These are phyloP conservation scores for Diogma glabrata DNA, from an alignment of 2,888 invertebrate species.

Conservation along the genomic window DNA sequence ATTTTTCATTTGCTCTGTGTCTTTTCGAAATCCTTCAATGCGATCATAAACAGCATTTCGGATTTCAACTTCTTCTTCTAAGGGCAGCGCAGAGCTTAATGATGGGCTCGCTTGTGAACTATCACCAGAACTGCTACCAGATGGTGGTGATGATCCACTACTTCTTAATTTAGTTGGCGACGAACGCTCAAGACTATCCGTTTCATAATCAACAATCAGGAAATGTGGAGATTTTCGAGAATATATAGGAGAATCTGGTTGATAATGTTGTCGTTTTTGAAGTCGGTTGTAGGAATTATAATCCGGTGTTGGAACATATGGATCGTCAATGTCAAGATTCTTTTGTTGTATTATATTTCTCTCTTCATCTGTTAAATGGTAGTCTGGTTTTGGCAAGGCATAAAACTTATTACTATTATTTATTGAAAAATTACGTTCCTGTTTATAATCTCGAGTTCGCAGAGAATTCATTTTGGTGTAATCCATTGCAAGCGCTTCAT, in stretches of 20 bases:
- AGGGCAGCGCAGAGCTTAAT: conserved; percentile 57
- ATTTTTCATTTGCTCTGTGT: conserved; percentile 23
- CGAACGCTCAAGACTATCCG: conserved; percentile 59
- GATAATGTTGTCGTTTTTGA: conserved; percentile 30
- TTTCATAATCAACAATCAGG: conserved; percentile 53
- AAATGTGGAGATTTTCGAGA: conserved; percentile 33
- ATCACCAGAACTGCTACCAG: conserved; percentile 45
- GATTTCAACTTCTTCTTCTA: conserved; percentile 72
- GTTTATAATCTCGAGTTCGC: conserved; percentile 15
- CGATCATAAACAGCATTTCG: conserved; percentile 55
- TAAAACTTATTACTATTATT: conserved; percentile 14
- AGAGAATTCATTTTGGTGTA: conserved; percentile 19
- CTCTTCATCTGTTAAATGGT: conserved; percentile 35
- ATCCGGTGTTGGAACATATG: conserved; percentile 36
- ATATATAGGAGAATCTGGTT: conserved; percentile 36
- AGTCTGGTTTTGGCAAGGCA: conserved; percentile 34
- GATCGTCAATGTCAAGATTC: conserved; percentile 31
- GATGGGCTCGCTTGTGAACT: conserved; percentile 63
- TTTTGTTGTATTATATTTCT: conserved; percentile 29
- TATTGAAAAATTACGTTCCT: background rate
- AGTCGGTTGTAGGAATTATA: conserved; percentile 34
- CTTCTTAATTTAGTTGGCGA: conserved; percentile 39
- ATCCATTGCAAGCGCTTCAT: conserved; percentile 48
- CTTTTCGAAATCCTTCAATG: conserved; percentile 32
- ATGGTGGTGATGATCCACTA: conserved; percentile 41